Evolutionary conservation across 2,797 vertebrate species (phyloP).

Genomic region (Neosalanx taihuensis): DNA sequence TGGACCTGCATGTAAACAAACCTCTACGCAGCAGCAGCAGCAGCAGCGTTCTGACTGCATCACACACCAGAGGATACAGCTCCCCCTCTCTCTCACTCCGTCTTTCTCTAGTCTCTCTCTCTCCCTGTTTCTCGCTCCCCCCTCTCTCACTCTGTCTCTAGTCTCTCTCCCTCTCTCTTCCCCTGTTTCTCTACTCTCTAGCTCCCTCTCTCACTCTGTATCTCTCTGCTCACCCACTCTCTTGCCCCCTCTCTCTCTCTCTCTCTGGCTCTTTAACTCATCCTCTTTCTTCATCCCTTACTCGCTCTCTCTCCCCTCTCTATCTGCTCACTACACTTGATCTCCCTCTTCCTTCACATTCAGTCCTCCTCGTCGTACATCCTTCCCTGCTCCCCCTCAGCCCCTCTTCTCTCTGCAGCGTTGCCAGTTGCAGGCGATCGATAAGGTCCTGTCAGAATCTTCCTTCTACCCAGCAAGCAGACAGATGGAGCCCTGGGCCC

Average conservation of each 20-base stretch:
- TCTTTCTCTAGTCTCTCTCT: background rate
- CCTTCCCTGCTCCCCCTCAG: background rate
- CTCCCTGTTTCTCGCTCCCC: background rate
- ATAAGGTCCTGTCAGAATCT: background rate
- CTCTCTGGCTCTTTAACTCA: background rate
- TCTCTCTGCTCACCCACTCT: background rate
- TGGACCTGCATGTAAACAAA: background rate
- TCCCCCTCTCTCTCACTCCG: no score
- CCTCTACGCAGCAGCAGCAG: background rate
- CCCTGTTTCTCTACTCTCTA: background rate
- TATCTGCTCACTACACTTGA: background rate
- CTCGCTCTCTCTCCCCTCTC: background rate
- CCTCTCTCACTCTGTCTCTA: background rate
- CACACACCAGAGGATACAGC: no score
- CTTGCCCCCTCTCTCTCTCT: background rate
- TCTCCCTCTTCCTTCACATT: background rate
- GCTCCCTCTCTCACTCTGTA: background rate
- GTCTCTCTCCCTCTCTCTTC: background rate
- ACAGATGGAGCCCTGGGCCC: background rate
- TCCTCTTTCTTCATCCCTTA: background rate
- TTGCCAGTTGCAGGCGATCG: conserved; percentile 30
- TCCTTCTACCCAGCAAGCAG: background rate
- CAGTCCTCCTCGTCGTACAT: background rate
- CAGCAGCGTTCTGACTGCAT: no score
- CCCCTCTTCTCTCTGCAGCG: background rate